phyloP scores from a whole-genome alignment of 1,140 invertebrate genomes.

The Drosophila azteca region DNA sequence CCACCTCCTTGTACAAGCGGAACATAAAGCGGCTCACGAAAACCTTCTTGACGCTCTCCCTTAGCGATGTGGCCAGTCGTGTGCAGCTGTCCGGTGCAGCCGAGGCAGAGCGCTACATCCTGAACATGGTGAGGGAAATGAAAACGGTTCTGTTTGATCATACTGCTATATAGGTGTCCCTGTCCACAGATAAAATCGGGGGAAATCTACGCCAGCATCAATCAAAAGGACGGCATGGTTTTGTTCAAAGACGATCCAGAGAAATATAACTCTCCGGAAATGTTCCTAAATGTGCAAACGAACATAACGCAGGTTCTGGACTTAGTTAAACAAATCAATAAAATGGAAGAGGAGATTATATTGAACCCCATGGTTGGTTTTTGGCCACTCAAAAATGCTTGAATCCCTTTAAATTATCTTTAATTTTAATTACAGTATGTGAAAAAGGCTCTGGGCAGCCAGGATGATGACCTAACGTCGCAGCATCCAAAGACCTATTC shows the following conservation, averaged over 20 bases:
- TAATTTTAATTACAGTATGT: slow-evolving; percentile 86
- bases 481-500: slow-evolving; percentile 85
- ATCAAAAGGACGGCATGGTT: slow-evolving; percentile 99
- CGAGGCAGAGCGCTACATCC: slow-evolving; percentile 96
- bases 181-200: slow-evolving; percentile 94
- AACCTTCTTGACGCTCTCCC: slow-evolving; percentile 97
- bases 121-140: slow-evolving; percentile 92
- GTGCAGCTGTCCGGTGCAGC: slow-evolving; percentile 92
- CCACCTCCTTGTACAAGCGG: slow-evolving; percentile 95
- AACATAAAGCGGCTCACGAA: slow-evolving; percentile 98
- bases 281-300: slow-evolving; percentile 93
- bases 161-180: too few species aligned
- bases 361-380: slow-evolving; percentile 90
- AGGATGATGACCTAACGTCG: slow-evolving; percentile 87
- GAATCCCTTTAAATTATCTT: neutral
- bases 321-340: slow-evolving; percentile 92
- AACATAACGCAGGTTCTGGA: slow-evolving; percentile 94
- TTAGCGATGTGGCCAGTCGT: slow-evolving; percentile 96
- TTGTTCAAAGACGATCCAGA: slow-evolving; percentile 98
- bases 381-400: slow-evolving; percentile 1
- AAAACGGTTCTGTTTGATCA: neutral
- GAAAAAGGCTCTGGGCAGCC: slow-evolving; percentile 88
- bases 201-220: slow-evolving; percentile 98
- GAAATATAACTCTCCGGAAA: slow-evolving; percentile 94
- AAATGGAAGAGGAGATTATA: slow-evolving; percentile 97